Conservation (phyloP, 1,140 invertebrate genomes). For the Formica exsecta region DNA sequence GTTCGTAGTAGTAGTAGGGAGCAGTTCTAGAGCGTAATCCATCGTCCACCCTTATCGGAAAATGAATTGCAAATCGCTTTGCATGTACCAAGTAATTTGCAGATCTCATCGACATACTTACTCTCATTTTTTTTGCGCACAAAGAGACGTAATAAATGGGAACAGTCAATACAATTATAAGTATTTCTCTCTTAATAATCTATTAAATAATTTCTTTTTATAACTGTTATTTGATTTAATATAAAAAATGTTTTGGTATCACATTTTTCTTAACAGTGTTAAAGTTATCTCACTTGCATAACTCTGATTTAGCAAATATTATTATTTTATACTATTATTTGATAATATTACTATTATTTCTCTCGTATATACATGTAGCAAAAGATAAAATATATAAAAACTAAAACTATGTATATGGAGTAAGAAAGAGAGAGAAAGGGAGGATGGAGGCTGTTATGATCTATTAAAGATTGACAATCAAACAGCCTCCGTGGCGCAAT, state of each 20-base stretch:
- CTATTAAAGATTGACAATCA: not conserved
- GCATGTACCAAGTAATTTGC: conserved; percentile 41
- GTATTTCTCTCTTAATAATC: conserved; percentile 1
- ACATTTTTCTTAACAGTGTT: not conserved
- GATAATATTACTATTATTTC: not conserved
- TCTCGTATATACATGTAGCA: not conserved
- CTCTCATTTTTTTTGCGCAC: not conserved
- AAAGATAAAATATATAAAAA: conserved; percentile 11
- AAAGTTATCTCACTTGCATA: not conserved
- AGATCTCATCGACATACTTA: conserved; percentile 13
- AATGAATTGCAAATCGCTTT: conserved; percentile 61
- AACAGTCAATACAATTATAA: not conserved
- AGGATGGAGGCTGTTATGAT: not conserved
- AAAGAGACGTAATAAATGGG: conserved; percentile 12
- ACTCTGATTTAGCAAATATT: not conserved
- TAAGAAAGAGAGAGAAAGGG: not conserved
- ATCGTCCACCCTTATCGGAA: conserved; percentile 48
- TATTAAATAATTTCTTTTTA: conserved; percentile 12
- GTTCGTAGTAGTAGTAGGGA: not conserved
- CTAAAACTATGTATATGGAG: not conserved
- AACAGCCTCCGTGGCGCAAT: conserved; percentile 92
- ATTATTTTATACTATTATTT: no score
- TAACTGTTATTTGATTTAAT: not conserved
- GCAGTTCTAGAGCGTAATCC: conserved; percentile 10
- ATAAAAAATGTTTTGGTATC: not conserved